Evolutionary conservation across 2,888 invertebrate genomes (phyloP).

Genomic region (Eutolmus rufibarbis): DNA sequence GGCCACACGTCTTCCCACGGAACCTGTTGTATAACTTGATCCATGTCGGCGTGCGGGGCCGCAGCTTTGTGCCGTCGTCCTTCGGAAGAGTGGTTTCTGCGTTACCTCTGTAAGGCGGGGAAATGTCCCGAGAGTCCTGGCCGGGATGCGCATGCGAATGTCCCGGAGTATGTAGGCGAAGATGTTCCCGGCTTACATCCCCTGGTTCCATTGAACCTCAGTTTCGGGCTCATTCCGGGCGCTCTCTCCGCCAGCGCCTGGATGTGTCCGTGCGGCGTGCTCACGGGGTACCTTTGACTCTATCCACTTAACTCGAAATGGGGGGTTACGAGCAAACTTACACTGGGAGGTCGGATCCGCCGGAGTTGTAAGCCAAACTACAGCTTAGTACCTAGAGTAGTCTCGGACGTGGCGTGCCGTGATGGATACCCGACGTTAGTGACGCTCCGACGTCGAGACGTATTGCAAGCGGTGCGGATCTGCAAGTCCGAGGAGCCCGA

Average conservation of each 20-base stretch:
- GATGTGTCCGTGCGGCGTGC: slow-evolving; percentile 22
- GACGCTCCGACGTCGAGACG: slow-evolving; percentile 33
- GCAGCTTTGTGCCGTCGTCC: slow-evolving; percentile 12
- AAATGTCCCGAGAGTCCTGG: slow-evolving; percentile 3
- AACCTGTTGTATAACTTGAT: slow-evolving; percentile 33
- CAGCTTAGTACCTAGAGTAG: slow-evolving; percentile 46
- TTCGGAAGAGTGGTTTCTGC: neutral
- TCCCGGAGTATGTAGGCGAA: neutral
- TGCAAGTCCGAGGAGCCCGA: neutral
- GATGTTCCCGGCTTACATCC: slow-evolving; percentile 8
- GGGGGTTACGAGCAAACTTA: slow-evolving; percentile 44
- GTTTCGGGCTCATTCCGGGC: neutral
- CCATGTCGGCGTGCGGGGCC: neutral
- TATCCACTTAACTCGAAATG: slow-evolving; percentile 23
- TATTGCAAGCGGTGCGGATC: slow-evolving; percentile 23
- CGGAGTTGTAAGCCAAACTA: slow-evolving; percentile 32
- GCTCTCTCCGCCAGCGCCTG: slow-evolving; percentile 8
- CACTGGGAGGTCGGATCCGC: slow-evolving; percentile 41
- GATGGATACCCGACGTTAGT: slow-evolving; percentile 19
- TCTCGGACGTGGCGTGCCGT: slow-evolving; percentile 41
- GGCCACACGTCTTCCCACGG: slow-evolving; percentile 14
- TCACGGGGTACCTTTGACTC: slow-evolving; percentile 39
- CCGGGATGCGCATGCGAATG: slow-evolving; percentile 40
- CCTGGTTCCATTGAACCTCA: slow-evolving; percentile 6
- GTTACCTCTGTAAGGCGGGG: neutral